phyloP scores from a whole-genome alignment of 2,888 invertebrate species.

The Tanytarsus gracilentus region DNA sequence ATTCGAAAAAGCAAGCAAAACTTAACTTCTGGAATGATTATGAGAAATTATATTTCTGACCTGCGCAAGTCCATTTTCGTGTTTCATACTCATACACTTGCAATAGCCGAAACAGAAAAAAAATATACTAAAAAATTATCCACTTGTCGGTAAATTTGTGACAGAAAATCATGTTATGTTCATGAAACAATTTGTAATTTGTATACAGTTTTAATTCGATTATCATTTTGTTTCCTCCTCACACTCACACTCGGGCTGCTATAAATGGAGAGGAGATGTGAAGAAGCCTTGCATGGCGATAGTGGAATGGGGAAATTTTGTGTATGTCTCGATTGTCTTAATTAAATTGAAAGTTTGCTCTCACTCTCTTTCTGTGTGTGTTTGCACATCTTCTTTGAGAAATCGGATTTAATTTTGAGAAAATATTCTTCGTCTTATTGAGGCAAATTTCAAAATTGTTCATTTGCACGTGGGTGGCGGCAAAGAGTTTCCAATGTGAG shows the following conservation, averaged over 20 bases:
- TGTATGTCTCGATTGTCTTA: slow-evolving; percentile 13
- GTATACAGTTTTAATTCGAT: slow-evolving; percentile 26
- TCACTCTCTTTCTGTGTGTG: not conserved
- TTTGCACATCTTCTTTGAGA: not conserved
- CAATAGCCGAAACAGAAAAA: not conserved
- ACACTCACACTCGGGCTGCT: not conserved
- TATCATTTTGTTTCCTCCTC: not conserved
- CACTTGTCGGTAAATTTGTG: slow-evolving; percentile 11
- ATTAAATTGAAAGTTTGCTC: slow-evolving; percentile 14
- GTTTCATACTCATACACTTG: not conserved
- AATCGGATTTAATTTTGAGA: not conserved
- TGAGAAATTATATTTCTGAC: not conserved
- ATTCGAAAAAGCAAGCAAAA: too few relatives aligned
- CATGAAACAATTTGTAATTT: slow-evolving; percentile 17
- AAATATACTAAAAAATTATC: not conserved
- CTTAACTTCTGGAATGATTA: too few relatives aligned
- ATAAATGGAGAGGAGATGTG: not conserved
- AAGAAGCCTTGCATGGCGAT: not conserved
- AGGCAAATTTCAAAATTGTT: too few relatives aligned
- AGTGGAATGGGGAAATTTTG: not conserved
- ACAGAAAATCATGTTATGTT: slow-evolving; percentile 17
- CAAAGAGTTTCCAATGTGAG: too few relatives aligned
- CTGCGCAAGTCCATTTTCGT: not conserved
- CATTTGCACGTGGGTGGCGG: too few relatives aligned
- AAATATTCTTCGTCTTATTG: not conserved